These are phyloP conservation scores for Drosophila tsacasi DNA, from an alignment of 1,140 invertebrate genomes.

Conservation along the genomic window DNA sequence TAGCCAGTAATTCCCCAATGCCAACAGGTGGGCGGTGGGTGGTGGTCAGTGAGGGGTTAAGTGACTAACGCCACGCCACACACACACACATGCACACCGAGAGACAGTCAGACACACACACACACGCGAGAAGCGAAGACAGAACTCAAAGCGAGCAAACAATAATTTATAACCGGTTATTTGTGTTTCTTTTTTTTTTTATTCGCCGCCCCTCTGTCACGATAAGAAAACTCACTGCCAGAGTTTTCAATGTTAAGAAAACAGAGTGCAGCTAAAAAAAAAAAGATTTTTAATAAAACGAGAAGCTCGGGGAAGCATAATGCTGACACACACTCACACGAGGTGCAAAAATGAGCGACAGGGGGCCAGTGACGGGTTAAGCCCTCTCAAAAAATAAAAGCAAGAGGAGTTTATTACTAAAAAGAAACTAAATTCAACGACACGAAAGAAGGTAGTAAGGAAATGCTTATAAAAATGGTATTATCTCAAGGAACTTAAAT, in stretches of 20 bases:
- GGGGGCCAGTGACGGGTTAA: slow-evolving; percentile 5
- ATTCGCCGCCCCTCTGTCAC: slow-evolving; percentile 32
- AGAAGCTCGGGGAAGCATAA: not conserved
- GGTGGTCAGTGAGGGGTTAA: slow-evolving; percentile 28
- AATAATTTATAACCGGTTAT: slow-evolving; percentile 70
- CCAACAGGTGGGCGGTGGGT: slow-evolving; percentile 21
- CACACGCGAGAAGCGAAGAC: slow-evolving; percentile 30
- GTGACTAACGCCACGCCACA: slow-evolving; percentile 47
- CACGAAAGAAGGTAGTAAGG: too few relatives aligned
- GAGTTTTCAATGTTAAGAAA: slow-evolving; percentile 30
- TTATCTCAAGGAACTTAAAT: not conserved
- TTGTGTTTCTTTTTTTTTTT: slow-evolving; percentile 26
- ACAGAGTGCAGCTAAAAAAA: slow-evolving; percentile 29
- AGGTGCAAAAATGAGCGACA: slow-evolving; percentile 51
- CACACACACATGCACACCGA: slow-evolving; percentile 7
- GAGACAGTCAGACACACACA: not conserved
- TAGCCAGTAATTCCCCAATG: slow-evolving; percentile 21
- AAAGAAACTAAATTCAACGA: too few relatives aligned
- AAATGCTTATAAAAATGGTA: not conserved
- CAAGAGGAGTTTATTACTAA: not conserved
- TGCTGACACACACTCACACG: not conserved
- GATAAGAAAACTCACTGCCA: slow-evolving; percentile 53
- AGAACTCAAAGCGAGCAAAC: slow-evolving; percentile 51
- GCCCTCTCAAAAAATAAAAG: slow-evolving; percentile 1
- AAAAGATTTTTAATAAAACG: not conserved